These are phyloP conservation scores for Xestia xanthographa DNA, from an alignment of 2,888 invertebrate species.

Conservation along the genomic window DNA sequence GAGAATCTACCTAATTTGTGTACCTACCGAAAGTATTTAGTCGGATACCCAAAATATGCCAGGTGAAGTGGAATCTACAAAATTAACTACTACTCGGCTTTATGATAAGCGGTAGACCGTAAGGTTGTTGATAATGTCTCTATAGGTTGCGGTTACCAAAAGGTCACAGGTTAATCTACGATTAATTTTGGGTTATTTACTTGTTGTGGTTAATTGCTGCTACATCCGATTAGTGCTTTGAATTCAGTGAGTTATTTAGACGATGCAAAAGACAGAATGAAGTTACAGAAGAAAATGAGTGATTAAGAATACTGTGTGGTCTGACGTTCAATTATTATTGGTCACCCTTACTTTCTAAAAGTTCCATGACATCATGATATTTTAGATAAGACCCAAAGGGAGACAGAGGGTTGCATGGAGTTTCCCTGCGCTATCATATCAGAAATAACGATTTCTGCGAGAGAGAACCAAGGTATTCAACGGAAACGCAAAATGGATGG, in stretches of 20 bases:
- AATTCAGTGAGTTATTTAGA: conserved; percentile 15
- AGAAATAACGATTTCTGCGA: neutral
- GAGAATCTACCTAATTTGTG: neutral
- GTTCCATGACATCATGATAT: neutral
- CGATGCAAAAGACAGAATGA: conserved; percentile 13
- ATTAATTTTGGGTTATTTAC: conserved; percentile 46
- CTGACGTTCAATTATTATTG: neutral
- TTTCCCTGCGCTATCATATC: neutral
- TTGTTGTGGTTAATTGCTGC: conserved; percentile 19
- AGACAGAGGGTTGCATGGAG: neutral
- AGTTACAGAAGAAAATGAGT: conserved; percentile 6
- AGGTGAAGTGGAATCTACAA: neutral
- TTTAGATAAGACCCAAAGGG: neutral
- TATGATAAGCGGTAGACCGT: conserved; percentile 1
- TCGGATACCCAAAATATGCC: neutral
- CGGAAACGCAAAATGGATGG: neutral
- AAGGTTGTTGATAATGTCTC: conserved; percentile 45
- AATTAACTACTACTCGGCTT: neutral
- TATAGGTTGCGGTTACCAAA: conserved; percentile 35
- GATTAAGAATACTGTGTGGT: neutral
- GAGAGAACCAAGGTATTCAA: neutral
- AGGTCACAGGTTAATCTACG: conserved; percentile 43
- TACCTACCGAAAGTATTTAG: neutral
- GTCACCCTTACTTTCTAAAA: neutral
- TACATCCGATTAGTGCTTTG: conserved; percentile 34